Percentiles rank a stretch among this genome's conserved stretches.
These are phyloP conservation scores for Neoitamus cyanurus DNA, from an alignment of 2,888 invertebrate genomes.

Conservation along the genomic window DNA sequence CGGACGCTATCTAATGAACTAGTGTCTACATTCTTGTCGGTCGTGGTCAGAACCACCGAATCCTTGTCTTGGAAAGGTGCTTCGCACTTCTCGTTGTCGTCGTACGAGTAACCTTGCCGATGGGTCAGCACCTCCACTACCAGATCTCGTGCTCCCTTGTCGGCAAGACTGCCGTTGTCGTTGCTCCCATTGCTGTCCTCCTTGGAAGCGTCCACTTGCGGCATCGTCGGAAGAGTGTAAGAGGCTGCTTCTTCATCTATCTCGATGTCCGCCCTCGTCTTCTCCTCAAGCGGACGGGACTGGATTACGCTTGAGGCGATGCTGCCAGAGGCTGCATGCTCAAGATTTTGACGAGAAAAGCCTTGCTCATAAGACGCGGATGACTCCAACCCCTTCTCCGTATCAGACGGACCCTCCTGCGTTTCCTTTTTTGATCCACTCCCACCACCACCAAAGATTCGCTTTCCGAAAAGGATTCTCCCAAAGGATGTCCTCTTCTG, in stretches of 20 bases:
- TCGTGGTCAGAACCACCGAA: neutral
- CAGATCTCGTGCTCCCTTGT: slow-evolving; percentile 56
- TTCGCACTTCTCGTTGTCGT: slow-evolving; percentile 52
- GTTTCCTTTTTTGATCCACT: slow-evolving; percentile 47
- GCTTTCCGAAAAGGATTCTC: slow-evolving; percentile 61
- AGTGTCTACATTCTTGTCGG: slow-evolving; percentile 47
- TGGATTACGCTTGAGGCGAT: neutral
- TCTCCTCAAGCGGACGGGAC: neutral
- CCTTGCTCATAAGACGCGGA: neutral
- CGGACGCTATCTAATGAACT: slow-evolving; percentile 38
- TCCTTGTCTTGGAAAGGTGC: slow-evolving; percentile 44
- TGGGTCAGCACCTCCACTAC: slow-evolving; percentile 64
- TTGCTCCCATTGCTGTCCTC: slow-evolving; percentile 64
- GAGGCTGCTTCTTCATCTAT: slow-evolving; percentile 43
- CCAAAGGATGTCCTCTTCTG: slow-evolving; percentile 63
- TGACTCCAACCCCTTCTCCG: slow-evolving; percentile 7
- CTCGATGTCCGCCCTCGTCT: slow-evolving; percentile 28
- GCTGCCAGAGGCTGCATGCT: slow-evolving; percentile 30
- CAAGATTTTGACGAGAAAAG: neutral
- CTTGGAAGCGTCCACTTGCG: neutral
- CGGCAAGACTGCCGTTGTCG: slow-evolving; percentile 53
- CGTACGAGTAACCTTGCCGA: slow-evolving; percentile 51
- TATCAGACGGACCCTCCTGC: slow-evolving; percentile 46
- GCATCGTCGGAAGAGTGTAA: slow-evolving; percentile 21
- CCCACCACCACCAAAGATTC: slow-evolving; percentile 57